Evolutionary conservation across 2,113 vertebrate species (phyloP).

Genomic region (Microtus pennsylvanicus): DNA sequence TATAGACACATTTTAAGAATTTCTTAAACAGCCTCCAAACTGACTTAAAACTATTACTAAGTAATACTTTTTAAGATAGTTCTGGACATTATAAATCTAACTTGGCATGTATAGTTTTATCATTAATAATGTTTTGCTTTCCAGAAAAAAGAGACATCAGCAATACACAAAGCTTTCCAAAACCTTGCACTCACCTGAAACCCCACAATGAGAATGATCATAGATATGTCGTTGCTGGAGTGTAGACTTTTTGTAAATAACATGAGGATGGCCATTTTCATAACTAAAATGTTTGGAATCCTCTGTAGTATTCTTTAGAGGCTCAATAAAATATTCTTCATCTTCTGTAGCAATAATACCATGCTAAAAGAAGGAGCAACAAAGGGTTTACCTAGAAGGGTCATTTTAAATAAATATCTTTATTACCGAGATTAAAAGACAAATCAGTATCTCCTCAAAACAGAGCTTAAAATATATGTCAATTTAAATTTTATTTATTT

Average conservation of each 20-base stretch:
- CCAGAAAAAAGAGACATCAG: neutral
- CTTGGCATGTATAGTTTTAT: conserved; percentile 18
- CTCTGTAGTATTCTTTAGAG: conserved; percentile 95
- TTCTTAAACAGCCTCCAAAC: conserved; percentile 46
- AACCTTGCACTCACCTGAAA: conserved; percentile 91
- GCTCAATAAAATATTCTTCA: conserved; percentile 99
- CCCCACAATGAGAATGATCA: conserved; percentile 94
- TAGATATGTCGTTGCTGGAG: conserved; percentile 91
- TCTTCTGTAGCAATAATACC: conserved; percentile 99
- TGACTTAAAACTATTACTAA: conserved; percentile 15
- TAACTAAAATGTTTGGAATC: conserved; percentile 92
- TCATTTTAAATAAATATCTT: conserved; percentile 60
- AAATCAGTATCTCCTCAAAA: conserved; percentile 36
- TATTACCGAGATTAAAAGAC: conserved; percentile 54
- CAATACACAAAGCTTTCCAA: conserved; percentile 44
- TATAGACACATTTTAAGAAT: conserved; percentile 22
- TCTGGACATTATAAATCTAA: conserved; percentile 36
- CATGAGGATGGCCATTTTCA: conserved; percentile 96
- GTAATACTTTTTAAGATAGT: neutral
- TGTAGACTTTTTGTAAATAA: conserved; percentile 99
- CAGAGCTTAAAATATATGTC: neutral
- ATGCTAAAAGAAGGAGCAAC: conserved; percentile 89
- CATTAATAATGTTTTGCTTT: conserved; percentile 5
- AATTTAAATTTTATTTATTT: conserved; percentile 26
- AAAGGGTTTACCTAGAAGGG: conserved; percentile 73